Evolutionary conservation across 1,140 invertebrate species (phyloP).

Genomic region (Physella acuta): DNA sequence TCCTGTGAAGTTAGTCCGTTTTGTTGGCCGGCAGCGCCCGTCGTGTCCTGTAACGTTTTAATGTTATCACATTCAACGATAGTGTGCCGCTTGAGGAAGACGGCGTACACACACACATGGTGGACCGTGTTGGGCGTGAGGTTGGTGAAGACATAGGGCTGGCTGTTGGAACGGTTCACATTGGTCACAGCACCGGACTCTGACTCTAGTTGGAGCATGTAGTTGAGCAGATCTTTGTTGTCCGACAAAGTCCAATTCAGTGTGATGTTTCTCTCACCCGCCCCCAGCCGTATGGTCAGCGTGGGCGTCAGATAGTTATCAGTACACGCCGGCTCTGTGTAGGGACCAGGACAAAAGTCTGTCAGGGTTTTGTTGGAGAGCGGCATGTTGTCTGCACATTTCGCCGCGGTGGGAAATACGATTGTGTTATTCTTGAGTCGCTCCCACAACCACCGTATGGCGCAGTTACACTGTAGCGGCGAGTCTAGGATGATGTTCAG

Average conservation of each 20-base stretch:
- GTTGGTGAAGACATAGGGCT: background rate
- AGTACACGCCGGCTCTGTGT: background rate
- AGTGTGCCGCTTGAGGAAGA: background rate
- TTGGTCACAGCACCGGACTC: background rate
- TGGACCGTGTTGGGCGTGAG: background rate
- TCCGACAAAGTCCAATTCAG: background rate
- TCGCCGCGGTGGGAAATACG: background rate
- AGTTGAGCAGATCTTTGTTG: background rate
- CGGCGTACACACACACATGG: background rate
- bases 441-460: background rate
- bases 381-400: background rate
- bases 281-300: background rate
- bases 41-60: background rate
- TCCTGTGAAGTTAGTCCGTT: background rate
- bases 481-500: background rate
- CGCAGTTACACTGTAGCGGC: background rate
- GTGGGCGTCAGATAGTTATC: background rate
- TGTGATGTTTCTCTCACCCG: background rate
- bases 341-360: background rate
- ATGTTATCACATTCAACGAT: background rate
- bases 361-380: background rate
- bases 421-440: background rate
- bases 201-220: background rate
- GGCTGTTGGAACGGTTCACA: background rate
- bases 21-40: background rate